These are phyloP conservation scores for Elymnias hypermnestra DNA, from an alignment of 1,140 invertebrate species.

Conservation along the genomic window DNA sequence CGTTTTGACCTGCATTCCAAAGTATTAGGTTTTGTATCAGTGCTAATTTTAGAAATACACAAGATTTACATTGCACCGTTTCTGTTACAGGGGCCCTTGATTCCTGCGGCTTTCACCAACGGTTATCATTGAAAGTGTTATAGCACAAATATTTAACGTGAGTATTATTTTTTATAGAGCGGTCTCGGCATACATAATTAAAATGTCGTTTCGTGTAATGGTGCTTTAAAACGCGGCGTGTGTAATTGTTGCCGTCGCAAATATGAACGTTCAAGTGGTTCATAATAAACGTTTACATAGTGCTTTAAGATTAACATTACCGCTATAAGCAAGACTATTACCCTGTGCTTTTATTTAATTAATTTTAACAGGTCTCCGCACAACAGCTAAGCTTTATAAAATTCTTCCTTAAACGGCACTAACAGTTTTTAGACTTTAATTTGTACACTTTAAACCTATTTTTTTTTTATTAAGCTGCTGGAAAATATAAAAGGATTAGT, in stretches of 20 bases:
- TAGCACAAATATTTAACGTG: conserved; percentile 74
- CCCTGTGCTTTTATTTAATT: conserved; percentile 6
- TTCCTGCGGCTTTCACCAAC: conserved; percentile 95
- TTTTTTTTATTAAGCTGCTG: too few species aligned
- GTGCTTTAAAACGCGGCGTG: conserved; percentile 40
- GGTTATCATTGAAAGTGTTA: conserved; percentile 91
- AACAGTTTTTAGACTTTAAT: too few species aligned
- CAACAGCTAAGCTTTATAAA: conserved; percentile 4
- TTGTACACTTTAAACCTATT: too few species aligned
- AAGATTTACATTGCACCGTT: too few species aligned
- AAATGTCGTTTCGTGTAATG: conserved; percentile 51
- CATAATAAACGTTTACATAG: conserved; percentile 17
- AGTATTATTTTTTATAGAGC: conserved; percentile 53
- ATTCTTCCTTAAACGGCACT: too few species aligned
- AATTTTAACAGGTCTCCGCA: conserved; percentile 1
- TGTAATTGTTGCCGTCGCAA: conserved; percentile 40
- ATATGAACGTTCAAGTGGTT: conserved; percentile 32
- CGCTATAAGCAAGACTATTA: conserved; percentile 8
- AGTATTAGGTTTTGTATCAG: too few species aligned
- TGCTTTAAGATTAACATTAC: conserved; percentile 10
- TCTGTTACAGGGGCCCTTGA: conserved; percentile 88
- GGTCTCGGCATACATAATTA: conserved; percentile 45
- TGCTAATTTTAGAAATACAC: too few species aligned
- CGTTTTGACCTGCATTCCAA: too few species aligned
- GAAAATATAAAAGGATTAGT: too few species aligned